Evolutionary conservation across 2,888 invertebrate species (phyloP).

Genomic region (Drosophila neoperkinsi): DNA sequence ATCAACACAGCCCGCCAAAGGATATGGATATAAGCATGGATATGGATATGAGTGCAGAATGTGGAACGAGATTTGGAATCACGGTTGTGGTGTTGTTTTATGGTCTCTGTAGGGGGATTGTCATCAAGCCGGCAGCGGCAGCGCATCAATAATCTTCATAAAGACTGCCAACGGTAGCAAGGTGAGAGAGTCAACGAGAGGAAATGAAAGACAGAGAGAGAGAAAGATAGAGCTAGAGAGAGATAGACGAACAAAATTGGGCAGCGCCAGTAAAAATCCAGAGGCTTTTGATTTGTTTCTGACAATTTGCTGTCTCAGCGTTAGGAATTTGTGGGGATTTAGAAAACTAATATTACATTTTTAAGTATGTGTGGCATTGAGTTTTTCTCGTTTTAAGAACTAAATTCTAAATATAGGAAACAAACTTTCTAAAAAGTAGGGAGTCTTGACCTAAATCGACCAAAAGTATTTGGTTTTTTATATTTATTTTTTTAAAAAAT

Average conservation of each 20-base stretch:
- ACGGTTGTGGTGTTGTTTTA: conserved; percentile 5
- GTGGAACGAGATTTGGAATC: conserved; percentile 5
- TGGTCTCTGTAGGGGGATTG: conserved; percentile 59
- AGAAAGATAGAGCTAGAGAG: not conserved
- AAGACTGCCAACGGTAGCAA: conserved; percentile 73
- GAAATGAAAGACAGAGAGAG: not conserved
- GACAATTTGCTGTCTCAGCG: not conserved
- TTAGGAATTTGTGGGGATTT: not conserved
- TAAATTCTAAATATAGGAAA: not conserved
- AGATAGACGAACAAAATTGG: not conserved
- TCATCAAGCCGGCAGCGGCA: conserved; percentile 72
- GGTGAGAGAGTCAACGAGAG: not conserved
- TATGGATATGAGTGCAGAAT: conserved; percentile 28
- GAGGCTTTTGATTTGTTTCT: conserved; percentile 12
- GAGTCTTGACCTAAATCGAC: not conserved
- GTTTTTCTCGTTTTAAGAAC: not conserved
- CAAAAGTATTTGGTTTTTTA: not conserved
- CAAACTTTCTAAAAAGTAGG: not conserved
- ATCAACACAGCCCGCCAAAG: conserved; percentile 77
- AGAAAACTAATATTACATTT: not conserved
- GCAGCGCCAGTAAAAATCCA: not conserved
- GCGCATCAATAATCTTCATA: conserved; percentile 80
- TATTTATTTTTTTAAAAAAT: not conserved
- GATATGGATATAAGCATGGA: conserved; percentile 39
- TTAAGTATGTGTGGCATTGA: not conserved